Evolutionary conservation across 2,113 vertebrate genomes (phyloP).

Genomic region (Emydocephalus ijimae): DNA sequence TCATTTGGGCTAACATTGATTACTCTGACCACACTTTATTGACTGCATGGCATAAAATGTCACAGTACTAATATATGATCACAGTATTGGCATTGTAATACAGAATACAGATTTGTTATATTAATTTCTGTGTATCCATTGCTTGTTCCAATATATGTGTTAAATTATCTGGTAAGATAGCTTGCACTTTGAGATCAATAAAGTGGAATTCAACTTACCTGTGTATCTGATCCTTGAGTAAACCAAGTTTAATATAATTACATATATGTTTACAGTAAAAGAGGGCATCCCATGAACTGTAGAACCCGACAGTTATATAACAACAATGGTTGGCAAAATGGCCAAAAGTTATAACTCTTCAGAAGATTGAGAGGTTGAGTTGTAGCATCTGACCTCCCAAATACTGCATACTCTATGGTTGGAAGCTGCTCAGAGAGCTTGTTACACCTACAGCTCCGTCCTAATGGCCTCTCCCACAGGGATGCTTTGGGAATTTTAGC

Average conservation of each 20-base stretch:
- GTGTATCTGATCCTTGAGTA: not conserved
- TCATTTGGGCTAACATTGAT: not conserved
- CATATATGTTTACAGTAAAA: not conserved
- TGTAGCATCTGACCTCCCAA: not conserved
- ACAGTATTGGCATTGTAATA: not conserved
- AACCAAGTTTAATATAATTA: not conserved
- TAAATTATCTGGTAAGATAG: not conserved
- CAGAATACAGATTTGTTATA: not conserved
- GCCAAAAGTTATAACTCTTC: not conserved
- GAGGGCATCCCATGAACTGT: not conserved
- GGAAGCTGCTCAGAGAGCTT: not conserved
- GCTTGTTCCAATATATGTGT: not conserved
- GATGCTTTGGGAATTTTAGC: not conserved
- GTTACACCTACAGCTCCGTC: not conserved
- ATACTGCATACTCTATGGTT: not conserved
- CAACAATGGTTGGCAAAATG: not conserved
- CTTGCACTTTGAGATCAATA: not conserved
- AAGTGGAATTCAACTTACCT: not conserved
- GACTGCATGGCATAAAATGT: not conserved
- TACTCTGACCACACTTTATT: not conserved
- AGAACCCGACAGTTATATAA: not conserved
- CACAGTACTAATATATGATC: not conserved
- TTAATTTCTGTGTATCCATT: not conserved
- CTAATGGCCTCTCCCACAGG: not conserved
- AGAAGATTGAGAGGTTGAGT: not conserved